Evolutionary conservation across 2,113 vertebrate genomes (phyloP).

Genomic region (Coturnix japonica): DNA sequence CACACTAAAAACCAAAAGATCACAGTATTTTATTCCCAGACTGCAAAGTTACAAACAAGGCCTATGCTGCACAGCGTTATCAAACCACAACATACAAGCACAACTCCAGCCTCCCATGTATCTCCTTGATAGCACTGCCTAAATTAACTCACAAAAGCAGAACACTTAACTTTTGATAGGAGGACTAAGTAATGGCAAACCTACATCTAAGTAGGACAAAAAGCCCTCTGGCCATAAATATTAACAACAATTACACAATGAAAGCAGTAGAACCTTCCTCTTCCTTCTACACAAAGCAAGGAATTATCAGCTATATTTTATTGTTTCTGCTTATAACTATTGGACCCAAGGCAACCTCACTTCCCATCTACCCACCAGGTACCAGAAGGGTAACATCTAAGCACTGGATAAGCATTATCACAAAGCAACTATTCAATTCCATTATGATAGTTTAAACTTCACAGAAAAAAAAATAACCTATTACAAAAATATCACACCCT

Average conservation of each 20-base stretch:
- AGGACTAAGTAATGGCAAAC: background rate
- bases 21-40: background rate
- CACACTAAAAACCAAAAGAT: background rate
- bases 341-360: background rate
- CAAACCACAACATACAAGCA: rapidly evolving
- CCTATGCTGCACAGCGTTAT: background rate
- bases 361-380: background rate
- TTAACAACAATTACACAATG: background rate
- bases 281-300: background rate
- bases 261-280: background rate
- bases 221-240: rapidly evolving
- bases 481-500: background rate
- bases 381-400: background rate
- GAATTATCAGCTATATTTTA: background rate
- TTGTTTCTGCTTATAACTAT: background rate
- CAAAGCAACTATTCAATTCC: background rate
- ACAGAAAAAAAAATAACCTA: background rate
- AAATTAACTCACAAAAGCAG: background rate
- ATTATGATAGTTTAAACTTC: background rate
- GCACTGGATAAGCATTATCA: background rate
- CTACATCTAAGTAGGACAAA: background rate
- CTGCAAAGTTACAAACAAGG: background rate
- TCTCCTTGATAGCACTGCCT: background rate
- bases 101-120: background rate
- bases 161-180: background rate